phyloP scores from a whole-genome alignment of 2,888 invertebrate genomes.

The Pollenia angustigena region DNA sequence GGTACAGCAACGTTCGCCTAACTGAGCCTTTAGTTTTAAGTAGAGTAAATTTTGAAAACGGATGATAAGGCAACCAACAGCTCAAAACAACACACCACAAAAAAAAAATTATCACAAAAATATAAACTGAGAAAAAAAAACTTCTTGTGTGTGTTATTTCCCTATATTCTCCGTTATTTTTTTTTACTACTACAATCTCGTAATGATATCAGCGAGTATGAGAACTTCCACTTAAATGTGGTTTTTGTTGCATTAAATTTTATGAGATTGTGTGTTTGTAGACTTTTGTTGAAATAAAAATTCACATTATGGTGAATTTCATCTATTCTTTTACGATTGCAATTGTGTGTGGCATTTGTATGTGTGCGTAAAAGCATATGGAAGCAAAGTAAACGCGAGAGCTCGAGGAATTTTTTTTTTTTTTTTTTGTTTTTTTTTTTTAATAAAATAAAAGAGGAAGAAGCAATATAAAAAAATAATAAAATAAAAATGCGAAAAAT shows the following conservation, averaged over 20 bases:
- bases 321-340: conserved; percentile 26
- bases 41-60: conserved; percentile 46
- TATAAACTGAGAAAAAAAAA: background rate
- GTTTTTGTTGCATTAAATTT: background rate
- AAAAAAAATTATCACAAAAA: background rate
- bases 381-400: conserved; percentile 25
- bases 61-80: conserved; percentile 52
- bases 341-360: background rate
- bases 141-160: conserved; percentile 14
- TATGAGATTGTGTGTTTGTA: background rate
- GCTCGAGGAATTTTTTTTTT: conserved; percentile 32
- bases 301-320: conserved; percentile 57
- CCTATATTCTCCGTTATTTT: conserved; percentile 26
- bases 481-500: conserved; percentile 58
- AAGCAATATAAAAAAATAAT: conserved; percentile 25
- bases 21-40: no score
- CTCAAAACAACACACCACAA: conserved; percentile 29
- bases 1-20: no score
- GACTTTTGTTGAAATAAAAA: conserved; percentile 49
- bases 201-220: conserved; percentile 14
- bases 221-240: conserved; percentile 33
- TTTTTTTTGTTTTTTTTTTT: conserved; percentile 23
- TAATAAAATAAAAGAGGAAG: conserved; percentile 29
- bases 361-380: conserved; percentile 45
- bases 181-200: conserved; percentile 7